A percentile compares a stretch with the other conserved stretches of the same genome.
These are phyloP conservation scores for Phainopepla nitens DNA, from an alignment of 2,113 vertebrate species.

Conservation along the genomic window DNA sequence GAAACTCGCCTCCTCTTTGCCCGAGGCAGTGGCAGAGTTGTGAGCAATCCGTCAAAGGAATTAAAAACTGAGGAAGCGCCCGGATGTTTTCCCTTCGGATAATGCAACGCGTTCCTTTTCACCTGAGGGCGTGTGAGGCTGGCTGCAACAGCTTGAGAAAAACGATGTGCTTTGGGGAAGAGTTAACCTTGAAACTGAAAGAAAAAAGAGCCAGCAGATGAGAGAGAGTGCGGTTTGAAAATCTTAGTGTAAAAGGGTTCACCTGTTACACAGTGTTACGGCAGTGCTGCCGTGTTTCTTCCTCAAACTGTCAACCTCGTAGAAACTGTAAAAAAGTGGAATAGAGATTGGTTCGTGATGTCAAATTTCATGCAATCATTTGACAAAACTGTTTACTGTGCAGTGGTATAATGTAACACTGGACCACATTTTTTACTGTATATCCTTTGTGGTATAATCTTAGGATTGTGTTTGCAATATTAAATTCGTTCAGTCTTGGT, in stretches of 20 bases:
- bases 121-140: neutral
- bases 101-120: neutral
- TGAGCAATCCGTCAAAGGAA: neutral
- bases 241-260: neutral
- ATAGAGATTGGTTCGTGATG: neutral
- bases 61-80: neutral
- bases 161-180: neutral
- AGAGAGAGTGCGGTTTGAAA: neutral
- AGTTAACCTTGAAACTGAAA: neutral
- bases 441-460: neutral
- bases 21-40: neutral
- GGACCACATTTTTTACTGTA: neutral
- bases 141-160: neutral
- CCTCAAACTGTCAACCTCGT: neutral
- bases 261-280: accelerated
- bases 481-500: neutral
- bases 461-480: neutral
- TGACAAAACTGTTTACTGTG: neutral
- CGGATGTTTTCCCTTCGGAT: neutral
- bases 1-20: neutral
- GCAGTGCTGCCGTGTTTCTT: neutral
- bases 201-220: neutral
- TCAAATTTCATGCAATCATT: neutral
- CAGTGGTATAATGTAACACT: neutral
- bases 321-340: neutral